A percentile compares a stretch with the other conserved stretches of the same genome.
Evolutionary conservation across 2,797 vertebrate genomes (phyloP).

Genomic region (Enteromius viviparus): DNA sequence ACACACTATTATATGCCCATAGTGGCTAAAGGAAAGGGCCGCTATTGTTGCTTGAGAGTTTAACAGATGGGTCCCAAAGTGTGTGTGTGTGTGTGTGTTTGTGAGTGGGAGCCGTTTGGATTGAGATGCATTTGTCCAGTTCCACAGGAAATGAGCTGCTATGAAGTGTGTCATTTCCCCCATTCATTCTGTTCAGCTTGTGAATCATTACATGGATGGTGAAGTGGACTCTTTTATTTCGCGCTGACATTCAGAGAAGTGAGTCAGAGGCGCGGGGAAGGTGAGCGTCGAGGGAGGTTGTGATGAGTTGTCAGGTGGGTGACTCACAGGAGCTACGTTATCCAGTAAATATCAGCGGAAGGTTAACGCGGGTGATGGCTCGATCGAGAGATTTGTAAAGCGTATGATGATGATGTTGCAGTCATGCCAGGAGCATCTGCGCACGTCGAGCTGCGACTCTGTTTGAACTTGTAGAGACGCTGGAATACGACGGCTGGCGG

Average conservation of each 20-base stretch:
- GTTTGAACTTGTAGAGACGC: conserved; percentile 46
- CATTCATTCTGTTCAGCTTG: conserved; percentile 11
- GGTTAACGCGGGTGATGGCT: neutral
- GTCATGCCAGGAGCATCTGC: neutral
- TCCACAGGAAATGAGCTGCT: conserved; percentile 48
- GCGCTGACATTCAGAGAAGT: conserved; percentile 32
- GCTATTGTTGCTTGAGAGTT: conserved; percentile 35
- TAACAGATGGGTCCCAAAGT: conserved; percentile 22
- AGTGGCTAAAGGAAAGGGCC: conserved; percentile 37
- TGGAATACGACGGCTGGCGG: neutral
- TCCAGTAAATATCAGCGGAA: conserved; percentile 20
- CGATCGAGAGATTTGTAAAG: conserved; percentile 12
- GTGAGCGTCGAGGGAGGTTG: conserved; percentile 33
- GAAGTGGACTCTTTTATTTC: conserved; percentile 22
- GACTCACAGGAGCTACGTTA: conserved; percentile 25
- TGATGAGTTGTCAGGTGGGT: conserved; percentile 24
- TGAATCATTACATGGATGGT: conserved; percentile 32
- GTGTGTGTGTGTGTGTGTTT: conserved; percentile 35
- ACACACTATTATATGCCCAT: neutral
- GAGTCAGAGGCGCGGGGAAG: conserved; percentile 22
- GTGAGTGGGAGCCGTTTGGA: conserved; percentile 11
- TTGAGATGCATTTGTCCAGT: conserved; percentile 41
- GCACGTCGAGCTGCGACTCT: neutral
- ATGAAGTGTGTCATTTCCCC: conserved; percentile 41
- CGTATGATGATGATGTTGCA: conserved; percentile 9